Base-by-base conservation (phyloP, 2,888 invertebrate species). In the Parthenolecanium corni region DNA sequence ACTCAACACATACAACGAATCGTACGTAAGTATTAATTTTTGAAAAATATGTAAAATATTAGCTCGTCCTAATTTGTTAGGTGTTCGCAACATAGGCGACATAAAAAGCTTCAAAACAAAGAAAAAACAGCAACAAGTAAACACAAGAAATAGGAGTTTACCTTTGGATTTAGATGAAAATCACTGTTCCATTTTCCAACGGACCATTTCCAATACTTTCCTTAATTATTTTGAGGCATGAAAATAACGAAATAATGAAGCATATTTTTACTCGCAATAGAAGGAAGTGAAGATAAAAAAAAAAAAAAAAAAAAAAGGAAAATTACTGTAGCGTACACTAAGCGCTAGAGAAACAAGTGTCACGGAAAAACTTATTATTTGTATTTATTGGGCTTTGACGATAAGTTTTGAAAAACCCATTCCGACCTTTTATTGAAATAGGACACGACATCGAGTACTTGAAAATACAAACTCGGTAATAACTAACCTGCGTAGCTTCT, bases 401-500 rank as follows among this genome's bases (percentile, higher is more conserved):
- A 20, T 49, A n/a, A 21, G 61, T 38, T 23, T 20, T 51, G 23
- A 49, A n/a, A 47, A 47, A 47, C 21, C 9, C 38, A 11, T 9
- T 16, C 16, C 40, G 36, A 4, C 18, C 14, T 11, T 53, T 36
- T 53, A 36, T 53, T 11, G 31, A 52, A 49, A 49, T 4, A 3
- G 23, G 18, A 18, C 12, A 12, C 3, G 12, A 49, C 3, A 14
- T 52, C 49, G 23, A 5, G 20, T 25, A 5, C 11, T 23, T 14
- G 6, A 51, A 3, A 16, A 14, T 47, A 52, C 16, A 9, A 44
- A 16, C 44, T 5, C 4, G 3, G 14, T 49, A 6, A 3, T 21
- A 49, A 49, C 23, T 3, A 73, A 78, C 77, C 74, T 77, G 80
- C 70, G 80, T 80, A 12, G 86, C 81, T 76, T 88, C 87, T 66